phyloP scores from a whole-genome alignment of 37 sponge, comb jelly and placozoan species.

The Cliona cf. orientalis region DNA sequence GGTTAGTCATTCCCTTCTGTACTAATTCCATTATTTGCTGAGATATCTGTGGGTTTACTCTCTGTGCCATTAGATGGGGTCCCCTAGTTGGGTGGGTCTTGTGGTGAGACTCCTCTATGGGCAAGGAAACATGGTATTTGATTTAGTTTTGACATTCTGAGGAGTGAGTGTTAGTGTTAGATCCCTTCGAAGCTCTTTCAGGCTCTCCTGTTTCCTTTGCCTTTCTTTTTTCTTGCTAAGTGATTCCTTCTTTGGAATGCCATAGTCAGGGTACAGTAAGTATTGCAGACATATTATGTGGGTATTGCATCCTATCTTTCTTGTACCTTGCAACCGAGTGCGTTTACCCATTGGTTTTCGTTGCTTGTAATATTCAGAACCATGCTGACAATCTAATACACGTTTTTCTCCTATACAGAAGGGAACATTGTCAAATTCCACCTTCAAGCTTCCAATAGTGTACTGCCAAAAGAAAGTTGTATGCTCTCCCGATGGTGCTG shows the following conservation, averaged over 20 bases:
- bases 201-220: neutral
- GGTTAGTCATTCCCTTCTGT: neutral
- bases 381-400: neutral
- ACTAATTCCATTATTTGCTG: conserved; percentile 22
- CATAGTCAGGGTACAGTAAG: conserved; percentile 1
- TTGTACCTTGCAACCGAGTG: neutral
- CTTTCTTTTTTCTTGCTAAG: neutral
- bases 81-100: neutral
- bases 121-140: neutral
- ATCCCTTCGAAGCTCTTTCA: neutral
- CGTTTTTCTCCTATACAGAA: neutral
- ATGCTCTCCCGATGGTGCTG: neutral
- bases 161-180: neutral
- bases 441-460: neutral
- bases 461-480: neutral
- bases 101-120: neutral
- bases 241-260: neutral
- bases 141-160: neutral
- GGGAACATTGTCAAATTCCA: neutral
- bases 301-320: neutral
- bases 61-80: neutral
- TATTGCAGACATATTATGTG: neutral
- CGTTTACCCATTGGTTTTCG: neutral
- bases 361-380: neutral
- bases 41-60: too few species aligned